A percentile compares a stretch with the other conserved stretches of the same genome.
These are phyloP conservation scores for Caprella mutica DNA, from an alignment of 2,888 invertebrate species.

Conservation along the genomic window DNA sequence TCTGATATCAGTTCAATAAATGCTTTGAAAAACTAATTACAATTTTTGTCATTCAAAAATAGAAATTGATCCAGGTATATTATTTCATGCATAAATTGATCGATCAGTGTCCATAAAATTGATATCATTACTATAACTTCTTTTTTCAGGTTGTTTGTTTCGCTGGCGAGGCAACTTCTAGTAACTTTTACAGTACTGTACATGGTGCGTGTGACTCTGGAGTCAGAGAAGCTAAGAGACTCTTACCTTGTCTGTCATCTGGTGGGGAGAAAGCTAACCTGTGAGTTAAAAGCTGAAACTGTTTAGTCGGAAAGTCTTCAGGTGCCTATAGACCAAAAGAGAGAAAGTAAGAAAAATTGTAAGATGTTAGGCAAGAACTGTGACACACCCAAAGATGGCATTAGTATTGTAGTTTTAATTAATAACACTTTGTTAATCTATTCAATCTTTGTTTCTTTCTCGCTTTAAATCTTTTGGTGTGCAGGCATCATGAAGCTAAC, in stretches of 20 bases:
- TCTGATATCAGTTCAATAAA: no score
- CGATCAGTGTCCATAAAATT: neutral
- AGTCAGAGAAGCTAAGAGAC: conserved; percentile 56
- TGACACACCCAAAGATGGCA: no score
- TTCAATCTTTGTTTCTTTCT: no score
- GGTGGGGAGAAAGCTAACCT: no score
- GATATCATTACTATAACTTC: neutral
- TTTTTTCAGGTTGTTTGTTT: conserved; percentile 37
- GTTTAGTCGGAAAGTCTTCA: no score
- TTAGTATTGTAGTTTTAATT: no score
- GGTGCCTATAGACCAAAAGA: neutral
- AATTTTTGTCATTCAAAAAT: neutral
- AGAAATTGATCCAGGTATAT: neutral
- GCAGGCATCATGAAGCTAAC: no score
- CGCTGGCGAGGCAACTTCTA: conserved; percentile 41
- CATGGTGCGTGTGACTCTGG: conserved; percentile 66
- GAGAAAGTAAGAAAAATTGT: no score
- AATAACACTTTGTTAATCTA: no score
- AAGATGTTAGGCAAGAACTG: no score
- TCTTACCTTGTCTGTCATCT: conserved; percentile 36
- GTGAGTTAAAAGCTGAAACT: no score
- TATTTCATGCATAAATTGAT: neutral
- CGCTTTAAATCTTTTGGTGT: no score
- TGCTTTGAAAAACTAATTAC: neutral
- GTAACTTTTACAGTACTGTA: conserved; percentile 51